Evolutionary conservation across 2,888 invertebrate species (phyloP), one percentile per base, ranked within the genome.

Genomic region (Troides helena): DNA sequence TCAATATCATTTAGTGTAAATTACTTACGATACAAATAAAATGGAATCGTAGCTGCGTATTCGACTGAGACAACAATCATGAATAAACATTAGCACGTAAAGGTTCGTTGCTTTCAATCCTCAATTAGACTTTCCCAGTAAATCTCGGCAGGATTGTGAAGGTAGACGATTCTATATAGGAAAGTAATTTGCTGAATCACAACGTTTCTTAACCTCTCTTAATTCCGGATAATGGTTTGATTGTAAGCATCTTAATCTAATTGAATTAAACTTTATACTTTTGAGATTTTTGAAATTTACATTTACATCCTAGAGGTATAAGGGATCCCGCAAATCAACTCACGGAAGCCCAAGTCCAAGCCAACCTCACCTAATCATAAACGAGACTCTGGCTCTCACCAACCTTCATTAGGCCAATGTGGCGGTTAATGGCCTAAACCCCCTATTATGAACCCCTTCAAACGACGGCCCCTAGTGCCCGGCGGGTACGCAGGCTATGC

Each of bases 141-240:
- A 65, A 59, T 65, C 65, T 18, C 23, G 25, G 17, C 57, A 18
- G 46, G 57, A 64, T 30, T 2, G 12, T 17, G 58, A 59, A 65
- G 65, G 65, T 65, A 36, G 17, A 39, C 43, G 23, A 65, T 65
- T 65, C 58, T 58, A 58, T 59, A 58, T 58, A 12, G 43, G 65
- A 46, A 65, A 58, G 58, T 58, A 65, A 65, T 65, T 65, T 65
- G 43, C 65, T 23, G 65, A 58, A 17, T 17, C 25, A 65, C 14
- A 65, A 56, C 39, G 36, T 57, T 57, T 65, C 2, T 4, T 23
- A 23, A 39, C 39, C 39, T 39, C 7, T 10, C 10, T 39, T 39
- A 10, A 30, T 58, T 21, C 17, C 53, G 0, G 12, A 14, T 6
- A 7, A 53, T 53, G n/a, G 1, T 18, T 53, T 53, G 53, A 53